Evolutionary conservation across 2,113 vertebrate species (phyloP), one percentile per base, ranked within the genome.

Genomic region (Dissostichus mawsoni): DNA sequence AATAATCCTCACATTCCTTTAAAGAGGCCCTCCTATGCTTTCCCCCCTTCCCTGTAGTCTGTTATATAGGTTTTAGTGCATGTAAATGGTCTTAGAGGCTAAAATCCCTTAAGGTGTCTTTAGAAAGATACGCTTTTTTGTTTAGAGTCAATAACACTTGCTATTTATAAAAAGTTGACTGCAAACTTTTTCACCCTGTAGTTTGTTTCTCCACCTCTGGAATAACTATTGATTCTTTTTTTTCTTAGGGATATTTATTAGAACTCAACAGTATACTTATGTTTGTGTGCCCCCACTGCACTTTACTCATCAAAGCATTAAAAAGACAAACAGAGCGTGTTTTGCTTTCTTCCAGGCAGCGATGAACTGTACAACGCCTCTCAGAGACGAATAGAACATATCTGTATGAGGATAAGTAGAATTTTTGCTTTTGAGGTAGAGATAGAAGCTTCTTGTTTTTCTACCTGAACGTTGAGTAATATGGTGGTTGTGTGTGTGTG

Each of bases 361-460:
- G 8, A 1, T 41, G 5, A 18, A 8, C 17, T 20, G 12, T 16
- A 18, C 5, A 44, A n/a, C 44, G 29, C 12, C 45, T 56, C 20
- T 74, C 20, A 77, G 20, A 36, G 18, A 74, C 0, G 44, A 29
- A 64, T 56, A 5, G 5, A 45, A 75, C 5, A 20, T 17, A 23
- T 36, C 17, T 18, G 18, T 65, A 11, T 3, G 11, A 47, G 14
- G 13, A 55, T 0, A 14, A 53, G 11, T 18, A 17, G 58, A 41
- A 44, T 33, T 9, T 66, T 13, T 70, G 62, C 44, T 62, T 41
- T 80, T 36, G 50, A 70, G 64, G 41, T 73, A 55, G 20, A 71
- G 50, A 58, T 29, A 41, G 23, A 67, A 11, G 64, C 29, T 61
- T 70, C 58, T 64, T 53, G 10, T 58, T 83, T 65, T 50, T 65